These are phyloP conservation scores for Ormia ochracea DNA, from an alignment of 2,888 invertebrate species.

Conservation along the genomic window DNA sequence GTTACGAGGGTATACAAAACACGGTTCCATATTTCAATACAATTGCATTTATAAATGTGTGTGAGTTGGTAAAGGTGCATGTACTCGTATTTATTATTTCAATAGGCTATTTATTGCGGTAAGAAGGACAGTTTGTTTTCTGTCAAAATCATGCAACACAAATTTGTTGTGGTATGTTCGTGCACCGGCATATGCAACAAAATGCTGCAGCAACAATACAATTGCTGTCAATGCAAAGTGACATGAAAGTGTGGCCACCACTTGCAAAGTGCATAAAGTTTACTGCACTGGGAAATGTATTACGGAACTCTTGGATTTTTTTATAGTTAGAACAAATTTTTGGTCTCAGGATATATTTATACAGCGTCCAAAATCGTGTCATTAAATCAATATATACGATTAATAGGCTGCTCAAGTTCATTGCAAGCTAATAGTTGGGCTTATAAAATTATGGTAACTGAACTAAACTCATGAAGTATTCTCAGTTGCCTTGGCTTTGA, in stretches of 20 bases:
- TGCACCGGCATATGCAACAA: conserved; percentile 7
- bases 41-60: not conserved
- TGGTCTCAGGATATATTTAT: too few relatives aligned
- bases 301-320: not conserved
- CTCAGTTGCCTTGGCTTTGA: too few relatives aligned
- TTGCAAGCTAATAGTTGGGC: too few relatives aligned
- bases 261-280: not conserved
- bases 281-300: not conserved
- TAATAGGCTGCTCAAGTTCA: too few relatives aligned
- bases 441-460: too few relatives aligned
- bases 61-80: not conserved
- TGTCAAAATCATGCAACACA: conserved; percentile 56
- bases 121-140: conserved; percentile 52
- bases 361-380: too few relatives aligned
- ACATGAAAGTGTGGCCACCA: not conserved
- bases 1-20: not conserved
- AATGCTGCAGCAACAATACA: conserved; percentile 14
- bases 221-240: conserved; percentile 42
- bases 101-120: conserved; percentile 55
- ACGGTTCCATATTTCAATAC: not conserved
- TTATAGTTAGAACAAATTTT: too few relatives aligned
- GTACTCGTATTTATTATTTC: conserved; percentile 46
- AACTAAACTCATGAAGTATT: too few relatives aligned
- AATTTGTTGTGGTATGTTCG: conserved; percentile 52
- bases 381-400: too few relatives aligned